Evolutionary conservation across 2,888 invertebrate genomes (phyloP).

Genomic region (Drosophila dives): DNA sequence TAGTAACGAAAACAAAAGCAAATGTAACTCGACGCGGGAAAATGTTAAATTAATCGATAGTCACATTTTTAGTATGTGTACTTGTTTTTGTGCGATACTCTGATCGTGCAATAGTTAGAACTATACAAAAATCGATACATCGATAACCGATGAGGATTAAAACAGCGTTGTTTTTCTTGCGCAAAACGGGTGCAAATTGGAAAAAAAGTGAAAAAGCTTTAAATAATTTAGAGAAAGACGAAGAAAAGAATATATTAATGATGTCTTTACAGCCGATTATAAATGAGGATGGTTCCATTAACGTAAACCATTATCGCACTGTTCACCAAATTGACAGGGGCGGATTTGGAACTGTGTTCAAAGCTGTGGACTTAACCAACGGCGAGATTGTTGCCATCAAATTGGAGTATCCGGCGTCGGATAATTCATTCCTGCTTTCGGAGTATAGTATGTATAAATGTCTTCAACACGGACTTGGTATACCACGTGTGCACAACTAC

Average conservation of each 20-base stretch:
- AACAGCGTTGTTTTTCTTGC: too few relatives aligned
- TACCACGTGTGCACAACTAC: slow-evolving; percentile 26
- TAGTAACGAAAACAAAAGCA: not conserved
- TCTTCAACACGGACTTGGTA: slow-evolving; percentile 4
- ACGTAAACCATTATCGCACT: not conserved
- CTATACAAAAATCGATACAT: not conserved
- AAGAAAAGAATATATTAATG: not conserved
- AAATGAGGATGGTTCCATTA: not conserved
- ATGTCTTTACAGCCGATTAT: not conserved
- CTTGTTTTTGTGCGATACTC: not conserved
- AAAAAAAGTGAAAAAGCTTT: not conserved
- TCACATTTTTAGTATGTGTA: not conserved
- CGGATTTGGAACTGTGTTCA: slow-evolving; percentile 43
- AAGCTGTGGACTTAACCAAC: not conserved
- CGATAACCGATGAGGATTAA: not conserved
- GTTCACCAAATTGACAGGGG: slow-evolving; percentile 34
- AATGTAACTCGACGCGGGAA: not conserved
- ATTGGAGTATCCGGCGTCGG: not conserved
- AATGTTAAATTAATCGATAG: not conserved
- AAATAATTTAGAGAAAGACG: not conserved
- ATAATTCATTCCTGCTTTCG: not conserved
- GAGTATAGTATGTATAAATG: slow-evolving; percentile 28
- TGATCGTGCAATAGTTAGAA: not conserved
- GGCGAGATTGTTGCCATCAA: slow-evolving; percentile 49
- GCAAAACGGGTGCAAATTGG: not conserved